These are phyloP conservation scores for Merodon equestris DNA, from an alignment of 2,888 invertebrate genomes.

Conservation along the genomic window DNA sequence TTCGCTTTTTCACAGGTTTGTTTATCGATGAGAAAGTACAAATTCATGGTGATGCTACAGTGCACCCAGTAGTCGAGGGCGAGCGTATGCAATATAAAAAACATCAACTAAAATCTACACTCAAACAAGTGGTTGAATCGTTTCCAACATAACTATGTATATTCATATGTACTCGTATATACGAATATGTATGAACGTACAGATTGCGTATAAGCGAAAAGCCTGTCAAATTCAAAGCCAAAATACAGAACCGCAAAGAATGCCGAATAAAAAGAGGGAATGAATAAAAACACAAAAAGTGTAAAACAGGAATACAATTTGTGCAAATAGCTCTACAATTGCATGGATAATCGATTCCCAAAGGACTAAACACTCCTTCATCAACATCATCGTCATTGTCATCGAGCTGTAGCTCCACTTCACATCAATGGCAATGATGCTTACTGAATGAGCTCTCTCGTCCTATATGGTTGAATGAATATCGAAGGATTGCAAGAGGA, in stretches of 20 bases:
- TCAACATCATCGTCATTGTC: slow-evolving; percentile 52
- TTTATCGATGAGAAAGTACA: slow-evolving; percentile 38
- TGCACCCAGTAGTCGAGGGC: slow-evolving; percentile 4
- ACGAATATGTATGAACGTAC: too few species aligned
- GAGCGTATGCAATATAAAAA: neutral
- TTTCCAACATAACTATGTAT: slow-evolving; percentile 7
- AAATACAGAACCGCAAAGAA: slow-evolving; percentile 3
- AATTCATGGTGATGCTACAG: slow-evolving; percentile 22
- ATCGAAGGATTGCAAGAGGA: slow-evolving; percentile 68
- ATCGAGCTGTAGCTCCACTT: slow-evolving; percentile 56
- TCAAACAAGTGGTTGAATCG: slow-evolving; percentile 64
- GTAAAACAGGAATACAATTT: slow-evolving; percentile 68
- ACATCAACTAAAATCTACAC: slow-evolving; percentile 26
- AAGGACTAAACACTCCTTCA: slow-evolving; percentile 77
- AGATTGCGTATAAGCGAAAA: slow-evolving; percentile 16
- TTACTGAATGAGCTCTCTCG: slow-evolving; percentile 48
- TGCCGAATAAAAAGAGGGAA: slow-evolving; percentile 2
- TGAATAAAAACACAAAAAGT: slow-evolving; percentile 34
- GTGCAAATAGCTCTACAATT: slow-evolving; percentile 79
- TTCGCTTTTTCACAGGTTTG: slow-evolving; percentile 1
- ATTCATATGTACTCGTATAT: too few species aligned
- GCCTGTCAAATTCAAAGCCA: neutral
- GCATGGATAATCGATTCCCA: slow-evolving; percentile 78
- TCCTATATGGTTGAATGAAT: slow-evolving; percentile 61
- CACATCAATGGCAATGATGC: slow-evolving; percentile 58